Base-by-base conservation (phyloP, 2,113 vertebrate species). In the Pterocles gutturalis region DNA sequence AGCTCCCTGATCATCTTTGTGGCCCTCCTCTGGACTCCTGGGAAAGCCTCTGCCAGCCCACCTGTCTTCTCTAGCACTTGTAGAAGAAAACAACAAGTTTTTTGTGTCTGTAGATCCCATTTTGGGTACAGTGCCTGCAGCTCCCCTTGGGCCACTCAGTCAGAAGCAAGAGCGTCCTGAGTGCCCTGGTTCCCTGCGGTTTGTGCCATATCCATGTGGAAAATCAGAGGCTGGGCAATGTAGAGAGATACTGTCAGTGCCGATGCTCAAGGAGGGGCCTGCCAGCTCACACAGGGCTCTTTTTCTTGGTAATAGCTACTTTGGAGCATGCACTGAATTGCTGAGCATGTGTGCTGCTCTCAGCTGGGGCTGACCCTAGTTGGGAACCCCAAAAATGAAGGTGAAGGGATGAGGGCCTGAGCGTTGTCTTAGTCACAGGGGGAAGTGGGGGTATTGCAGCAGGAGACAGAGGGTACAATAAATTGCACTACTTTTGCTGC, bases 151-250 rank as follows among this genome's bases (percentile, higher is more conserved):
- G 41, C 34, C 12, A 34, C 20, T 60, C 9, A 3, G 33, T 8
- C 41, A 67, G 65, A 29, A 38, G 71, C 34, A 26, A 31, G 26
- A 60, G 7, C 10, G 4, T 0, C 0, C 13, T 0, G 1, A 12
- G 34, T 33, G 16, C 29, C 45, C 55, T n/a, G 28, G 7, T 61
- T 72, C 41, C 36, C 13, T 45, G 46, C 2, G 0, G 2, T 38
- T 71, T 11, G 2, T 43, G 29, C 38, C 15, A 3, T 48, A 11
- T 31, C 24, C 20, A 7, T 26, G 19, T 58, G 33, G 36, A 41
- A 69, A 46, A 48, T 58, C 41, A 18, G 20, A 26, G 53, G 54
- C 28, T 25, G 33, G 33, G 28, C 53, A 33, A 61, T 24, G 24
- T 0, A 8, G 46, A 41, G 11, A 53, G 9, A 17, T 62, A 24